Conservation (phyloP, 2,113 vertebrate species). For the Archocentrus centrarchus region DNA sequence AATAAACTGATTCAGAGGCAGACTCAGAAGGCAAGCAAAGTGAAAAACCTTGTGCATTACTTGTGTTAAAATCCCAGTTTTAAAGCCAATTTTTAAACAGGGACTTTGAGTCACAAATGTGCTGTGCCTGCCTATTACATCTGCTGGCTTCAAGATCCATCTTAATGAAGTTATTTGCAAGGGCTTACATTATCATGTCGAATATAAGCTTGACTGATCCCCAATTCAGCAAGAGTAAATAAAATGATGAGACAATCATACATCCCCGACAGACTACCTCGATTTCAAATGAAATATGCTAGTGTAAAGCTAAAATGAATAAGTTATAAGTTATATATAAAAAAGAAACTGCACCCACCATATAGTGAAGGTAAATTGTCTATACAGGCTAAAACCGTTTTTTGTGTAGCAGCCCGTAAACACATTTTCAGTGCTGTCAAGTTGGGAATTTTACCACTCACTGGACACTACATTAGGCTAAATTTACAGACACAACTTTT, state of each 20-base stretch:
- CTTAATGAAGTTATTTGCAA: conserved; percentile 64
- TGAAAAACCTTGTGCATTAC: background rate
- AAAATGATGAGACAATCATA: conserved; percentile 61
- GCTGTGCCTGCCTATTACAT: conserved; percentile 26
- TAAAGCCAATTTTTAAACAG: conserved; percentile 37
- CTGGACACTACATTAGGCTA: no score
- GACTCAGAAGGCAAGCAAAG: background rate
- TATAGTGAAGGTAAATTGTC: no score
- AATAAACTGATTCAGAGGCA: conserved; percentile 1
- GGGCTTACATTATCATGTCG: conserved; percentile 50
- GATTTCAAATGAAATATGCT: conserved; percentile 30
- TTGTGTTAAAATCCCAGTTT: conserved; percentile 35
- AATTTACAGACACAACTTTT: background rate
- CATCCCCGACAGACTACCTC: conserved; percentile 20
- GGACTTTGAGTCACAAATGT: conserved; percentile 35
- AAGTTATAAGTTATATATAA: no score
- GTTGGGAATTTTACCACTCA: no score
- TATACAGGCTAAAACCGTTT: no score
- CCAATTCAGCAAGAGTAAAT: conserved; percentile 65
- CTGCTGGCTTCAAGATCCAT: conserved; percentile 43
- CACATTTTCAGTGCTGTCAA: no score
- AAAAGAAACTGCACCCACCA: no score
- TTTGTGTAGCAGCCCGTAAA: no score
- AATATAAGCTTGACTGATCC: conserved; percentile 62
- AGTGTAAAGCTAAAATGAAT: background rate